These are phyloP conservation scores for Leucania comma DNA, from an alignment of 2,888 invertebrate species.

Conservation along the genomic window DNA sequence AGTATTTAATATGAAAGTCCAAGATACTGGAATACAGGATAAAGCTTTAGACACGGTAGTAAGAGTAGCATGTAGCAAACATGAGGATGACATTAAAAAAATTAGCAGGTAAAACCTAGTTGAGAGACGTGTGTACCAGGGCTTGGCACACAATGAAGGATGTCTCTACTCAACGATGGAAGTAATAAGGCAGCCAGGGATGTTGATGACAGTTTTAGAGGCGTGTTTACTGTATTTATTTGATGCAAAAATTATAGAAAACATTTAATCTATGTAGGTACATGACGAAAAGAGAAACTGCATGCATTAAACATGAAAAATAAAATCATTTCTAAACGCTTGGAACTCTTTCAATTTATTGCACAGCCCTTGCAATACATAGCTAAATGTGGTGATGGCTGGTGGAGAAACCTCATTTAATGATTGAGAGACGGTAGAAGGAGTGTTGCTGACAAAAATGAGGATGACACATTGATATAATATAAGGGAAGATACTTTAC, in stretches of 20 bases:
- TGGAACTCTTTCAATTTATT: no score
- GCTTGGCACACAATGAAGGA: neutral
- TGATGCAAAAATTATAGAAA: constrained; percentile 3
- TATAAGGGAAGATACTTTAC: no score
- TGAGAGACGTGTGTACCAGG: neutral
- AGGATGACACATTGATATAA: no score
- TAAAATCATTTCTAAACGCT: constrained; percentile 35
- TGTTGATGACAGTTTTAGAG: no score
- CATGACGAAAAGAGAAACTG: constrained; percentile 45
- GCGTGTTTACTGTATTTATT: neutral
- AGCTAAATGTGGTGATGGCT: no score
- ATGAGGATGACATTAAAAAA: neutral
- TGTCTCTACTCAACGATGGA: no score
- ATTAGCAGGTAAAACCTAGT: neutral
- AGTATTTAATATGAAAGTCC: neutral
- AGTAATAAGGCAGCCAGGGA: neutral
- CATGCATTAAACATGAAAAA: constrained; percentile 50
- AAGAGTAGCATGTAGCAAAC: neutral
- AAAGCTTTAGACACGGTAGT: neutral
- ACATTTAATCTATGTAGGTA: neutral
- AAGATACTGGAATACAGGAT: neutral
- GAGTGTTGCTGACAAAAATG: no score
- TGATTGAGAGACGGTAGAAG: no score
- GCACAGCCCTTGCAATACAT: no score
- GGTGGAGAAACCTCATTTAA: no score